Evolutionary conservation across 2,797 vertebrate species (phyloP).

Genomic region (Diplodus puntazzo): DNA sequence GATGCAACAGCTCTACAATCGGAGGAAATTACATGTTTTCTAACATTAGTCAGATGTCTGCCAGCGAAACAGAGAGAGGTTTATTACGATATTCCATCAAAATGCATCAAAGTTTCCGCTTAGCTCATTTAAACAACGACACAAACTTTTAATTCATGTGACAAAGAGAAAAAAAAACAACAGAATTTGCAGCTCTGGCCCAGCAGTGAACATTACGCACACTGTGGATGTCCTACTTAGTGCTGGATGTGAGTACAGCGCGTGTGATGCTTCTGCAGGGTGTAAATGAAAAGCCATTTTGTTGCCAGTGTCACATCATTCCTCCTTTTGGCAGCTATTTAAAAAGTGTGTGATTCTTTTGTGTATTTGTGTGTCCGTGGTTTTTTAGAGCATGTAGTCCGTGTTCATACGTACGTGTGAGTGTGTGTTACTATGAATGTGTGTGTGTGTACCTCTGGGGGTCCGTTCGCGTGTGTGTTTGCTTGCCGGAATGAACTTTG

Average conservation of each 20-base stretch:
- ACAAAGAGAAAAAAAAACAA: slow-evolving; percentile 3
- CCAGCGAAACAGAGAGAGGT: too few relatives aligned
- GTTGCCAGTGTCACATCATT: slow-evolving; percentile 31
- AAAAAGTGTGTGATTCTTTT: slow-evolving; percentile 37
- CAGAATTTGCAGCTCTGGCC: not conserved
- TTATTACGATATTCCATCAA: too few relatives aligned
- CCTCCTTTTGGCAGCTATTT: slow-evolving; percentile 54
- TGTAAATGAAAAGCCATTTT: slow-evolving; percentile 58
- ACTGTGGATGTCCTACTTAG: not conserved
- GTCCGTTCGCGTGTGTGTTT: slow-evolving; percentile 28
- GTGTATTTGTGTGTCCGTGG: slow-evolving; percentile 15
- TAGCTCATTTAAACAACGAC: not conserved
- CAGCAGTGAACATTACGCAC: slow-evolving; percentile 7
- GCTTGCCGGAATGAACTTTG: slow-evolving; percentile 40
- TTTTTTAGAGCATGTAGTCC: slow-evolving; percentile 10
- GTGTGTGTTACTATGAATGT: not conserved
- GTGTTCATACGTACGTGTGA: not conserved
- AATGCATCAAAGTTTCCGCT: too few relatives aligned
- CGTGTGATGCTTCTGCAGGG: slow-evolving; percentile 35
- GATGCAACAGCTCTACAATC: too few relatives aligned
- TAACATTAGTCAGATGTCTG: too few relatives aligned
- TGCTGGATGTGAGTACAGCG: slow-evolving; percentile 25
- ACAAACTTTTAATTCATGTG: not conserved
- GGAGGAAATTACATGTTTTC: too few relatives aligned
- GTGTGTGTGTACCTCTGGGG: not conserved